Conservation (phyloP, 2,888 invertebrate genomes). For the Cheilosia variabilis region DNA sequence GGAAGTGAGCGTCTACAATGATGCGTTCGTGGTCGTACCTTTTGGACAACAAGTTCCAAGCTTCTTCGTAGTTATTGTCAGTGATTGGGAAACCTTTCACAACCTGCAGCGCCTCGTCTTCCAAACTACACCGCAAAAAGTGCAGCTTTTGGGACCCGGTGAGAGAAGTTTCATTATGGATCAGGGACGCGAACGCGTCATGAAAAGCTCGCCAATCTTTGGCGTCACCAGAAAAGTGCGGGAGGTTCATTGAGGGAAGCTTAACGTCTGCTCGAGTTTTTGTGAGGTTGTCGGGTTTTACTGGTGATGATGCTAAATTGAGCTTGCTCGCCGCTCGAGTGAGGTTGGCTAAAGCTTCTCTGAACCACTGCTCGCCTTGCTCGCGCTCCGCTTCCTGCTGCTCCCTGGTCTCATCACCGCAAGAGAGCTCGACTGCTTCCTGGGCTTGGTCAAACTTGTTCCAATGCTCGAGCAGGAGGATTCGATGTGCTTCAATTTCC, state of each 20-base stretch:
- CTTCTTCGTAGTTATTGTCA: slow-evolving; percentile 11
- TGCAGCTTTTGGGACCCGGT: slow-evolving; percentile 43
- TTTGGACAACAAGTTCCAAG: slow-evolving; percentile 3
- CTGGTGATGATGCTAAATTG: neutral
- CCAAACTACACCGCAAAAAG: slow-evolving; percentile 41
- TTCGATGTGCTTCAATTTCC: too few species aligned
- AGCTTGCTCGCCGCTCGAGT: neutral
- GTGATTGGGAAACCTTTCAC: slow-evolving; percentile 39
- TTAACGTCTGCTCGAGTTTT: too few species aligned
- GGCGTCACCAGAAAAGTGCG: too few species aligned
- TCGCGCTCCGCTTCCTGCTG: slow-evolving; percentile 18
- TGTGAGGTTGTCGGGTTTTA: too few species aligned
- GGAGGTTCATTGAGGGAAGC: too few species aligned
- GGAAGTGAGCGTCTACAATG: slow-evolving; percentile 44
- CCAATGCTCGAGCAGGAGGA: too few species aligned
- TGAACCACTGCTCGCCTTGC: slow-evolving; percentile 53
- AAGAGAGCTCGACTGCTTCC: slow-evolving; percentile 29
- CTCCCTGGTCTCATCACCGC: neutral
- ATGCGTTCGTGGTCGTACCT: slow-evolving; percentile 45
- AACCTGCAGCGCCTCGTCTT: slow-evolving; percentile 35
- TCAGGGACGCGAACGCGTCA: too few species aligned
- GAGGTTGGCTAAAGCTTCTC: slow-evolving; percentile 6
- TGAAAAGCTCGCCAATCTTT: too few species aligned
- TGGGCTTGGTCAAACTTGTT: neutral
- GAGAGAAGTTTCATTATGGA: slow-evolving; percentile 29